Evolutionary conservation across 2,797 vertebrate species (phyloP), one percentile per base, ranked within the genome.

Genomic region (Sparus aurata): DNA sequence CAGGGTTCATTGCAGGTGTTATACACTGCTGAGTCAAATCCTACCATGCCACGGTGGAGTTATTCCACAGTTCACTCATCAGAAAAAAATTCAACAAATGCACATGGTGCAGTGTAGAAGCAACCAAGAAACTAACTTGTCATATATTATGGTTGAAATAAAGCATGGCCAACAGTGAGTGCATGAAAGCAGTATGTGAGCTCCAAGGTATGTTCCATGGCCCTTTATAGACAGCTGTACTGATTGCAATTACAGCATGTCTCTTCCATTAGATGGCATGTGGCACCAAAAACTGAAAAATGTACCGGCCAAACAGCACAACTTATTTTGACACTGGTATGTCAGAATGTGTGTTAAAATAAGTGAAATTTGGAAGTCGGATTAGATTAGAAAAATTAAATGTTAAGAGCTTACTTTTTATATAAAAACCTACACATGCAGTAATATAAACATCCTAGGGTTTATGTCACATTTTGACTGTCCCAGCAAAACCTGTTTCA

Each of bases 401-500:
- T 45, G 18, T 53, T 45, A 27, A 53, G 22, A 5, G 23, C 46
- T 46, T 45, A 20, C 45, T 15, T 46, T 46, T 66, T n/a, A n/a
- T n/a, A n/a, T n/a, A 38, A 54, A 12, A 12, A 49, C 8, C 22
- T 73, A 25, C 0, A 43, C 38, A 18, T 9, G 49, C 25, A 55
- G 25, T 45, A 20, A 3, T 12, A 47, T 23, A 46, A 34, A 13
- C 2, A n/a, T 30, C 18, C 17, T 30, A 61, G 5, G 20, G 18
- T n/a, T 55, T 22, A 34, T 12, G 38, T 20, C 46, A 34, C 57
- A 75, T 20, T 10, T 43, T 45, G 17, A 43, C 18, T 47, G 16
- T 27, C 30, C 54, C 12, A 1, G 12, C n/a, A 55, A 65, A 6
- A 38, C 73, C 20, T 69, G 50, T 82, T 89, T 90, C 64, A 79